These are phyloP conservation scores for Hippasteria phrygiana DNA, from an alignment of 53 echinoderm and acorn worm species.

Conservation along the genomic window DNA sequence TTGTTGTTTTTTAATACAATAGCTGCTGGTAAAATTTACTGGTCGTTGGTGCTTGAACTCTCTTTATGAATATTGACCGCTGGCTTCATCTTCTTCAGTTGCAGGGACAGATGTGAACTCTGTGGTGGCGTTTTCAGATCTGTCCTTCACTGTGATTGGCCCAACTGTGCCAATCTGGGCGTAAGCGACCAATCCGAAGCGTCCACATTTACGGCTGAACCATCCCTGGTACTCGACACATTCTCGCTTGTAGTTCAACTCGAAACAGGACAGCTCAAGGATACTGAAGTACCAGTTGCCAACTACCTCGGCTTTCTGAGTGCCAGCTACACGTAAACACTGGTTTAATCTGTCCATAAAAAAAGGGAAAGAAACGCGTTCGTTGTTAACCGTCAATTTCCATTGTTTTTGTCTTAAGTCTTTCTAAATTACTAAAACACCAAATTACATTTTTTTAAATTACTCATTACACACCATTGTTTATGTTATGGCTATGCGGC, in stretches of 20 bases:
- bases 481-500: too few species aligned
- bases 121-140: background rate
- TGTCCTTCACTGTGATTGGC: conserved; percentile 19
- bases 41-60: background rate
- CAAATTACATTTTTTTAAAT: too few species aligned
- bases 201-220: conserved; percentile 25
- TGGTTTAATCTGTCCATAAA: conserved; percentile 31
- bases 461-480: too few species aligned
- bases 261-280: conserved; percentile 48
- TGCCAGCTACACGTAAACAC: conserved; percentile 30
- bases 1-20: background rate
- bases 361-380: background rate
- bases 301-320: conserved; percentile 19
- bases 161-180: conserved; percentile 9
- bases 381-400: too few species aligned
- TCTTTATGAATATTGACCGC: background rate
- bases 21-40: background rate
- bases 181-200: conserved; percentile 29
- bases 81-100: background rate
- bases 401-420: too few species aligned
- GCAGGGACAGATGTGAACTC: background rate
- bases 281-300: conserved; percentile 54
- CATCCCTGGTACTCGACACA: conserved; percentile 61
- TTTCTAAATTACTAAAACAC: too few species aligned
- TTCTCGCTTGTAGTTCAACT: background rate